Evolutionary conservation across 2,113 vertebrate species (phyloP).

Genomic region (Rhinolophus ferrumequinum): DNA sequence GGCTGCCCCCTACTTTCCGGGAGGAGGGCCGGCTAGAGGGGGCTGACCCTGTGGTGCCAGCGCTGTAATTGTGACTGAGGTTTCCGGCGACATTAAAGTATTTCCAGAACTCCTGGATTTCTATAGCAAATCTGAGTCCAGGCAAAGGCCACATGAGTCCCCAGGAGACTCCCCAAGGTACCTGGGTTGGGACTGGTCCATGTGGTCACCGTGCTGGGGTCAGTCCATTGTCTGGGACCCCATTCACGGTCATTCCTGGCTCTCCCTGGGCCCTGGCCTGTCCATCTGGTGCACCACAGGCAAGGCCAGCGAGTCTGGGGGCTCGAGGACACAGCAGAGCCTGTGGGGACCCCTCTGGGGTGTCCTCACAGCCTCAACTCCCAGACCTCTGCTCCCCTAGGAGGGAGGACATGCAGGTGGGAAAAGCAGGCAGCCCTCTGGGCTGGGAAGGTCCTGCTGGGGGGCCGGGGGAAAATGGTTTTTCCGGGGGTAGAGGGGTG

Average conservation of each 20-base stretch:
- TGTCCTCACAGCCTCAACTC: too few species aligned
- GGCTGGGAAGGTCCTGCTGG: background rate
- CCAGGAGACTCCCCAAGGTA: background rate
- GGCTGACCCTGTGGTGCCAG: background rate
- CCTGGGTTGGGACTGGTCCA: fast-evolving
- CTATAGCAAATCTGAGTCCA: background rate
- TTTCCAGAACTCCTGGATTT: background rate
- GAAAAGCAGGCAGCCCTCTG: too few species aligned
- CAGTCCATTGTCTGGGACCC: background rate
- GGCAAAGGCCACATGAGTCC: fast-evolving
- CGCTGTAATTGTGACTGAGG: fast-evolving
- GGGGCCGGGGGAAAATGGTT: too few species aligned
- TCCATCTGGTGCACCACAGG: fast-evolving
- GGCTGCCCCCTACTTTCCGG: fast-evolving
- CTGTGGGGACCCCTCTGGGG: too few species aligned
- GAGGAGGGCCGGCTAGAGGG: background rate
- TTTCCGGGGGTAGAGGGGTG: background rate
- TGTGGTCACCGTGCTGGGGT: background rate
- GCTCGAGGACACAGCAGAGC: background rate
- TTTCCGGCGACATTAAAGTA: conserved; percentile 31
- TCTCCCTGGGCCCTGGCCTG: background rate
- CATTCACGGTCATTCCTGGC: fast-evolving
- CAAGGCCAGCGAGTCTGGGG: background rate
- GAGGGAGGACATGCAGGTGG: background rate
- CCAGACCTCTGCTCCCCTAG: background rate